Conservation (phyloP, 2,113 vertebrate species). For the Tyto alba region DNA sequence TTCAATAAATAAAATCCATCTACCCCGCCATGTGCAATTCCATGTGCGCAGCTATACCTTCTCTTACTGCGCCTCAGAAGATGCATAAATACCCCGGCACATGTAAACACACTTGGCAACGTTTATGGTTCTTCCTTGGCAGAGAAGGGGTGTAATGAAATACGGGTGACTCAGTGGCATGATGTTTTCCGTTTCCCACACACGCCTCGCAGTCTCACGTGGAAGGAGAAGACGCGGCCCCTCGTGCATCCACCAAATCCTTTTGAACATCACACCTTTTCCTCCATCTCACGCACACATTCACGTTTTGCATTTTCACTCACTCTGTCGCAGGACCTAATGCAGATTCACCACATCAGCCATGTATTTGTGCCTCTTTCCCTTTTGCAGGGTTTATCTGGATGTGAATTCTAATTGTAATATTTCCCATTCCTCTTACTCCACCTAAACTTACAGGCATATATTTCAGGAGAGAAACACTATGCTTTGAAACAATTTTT, state of each 20-base stretch:
- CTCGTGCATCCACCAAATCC: neutral
- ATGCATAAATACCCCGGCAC: neutral
- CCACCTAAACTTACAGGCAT: neutral
- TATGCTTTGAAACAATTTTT: conserved; percentile 5
- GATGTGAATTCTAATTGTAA: neutral
- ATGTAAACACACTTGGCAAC: neutral
- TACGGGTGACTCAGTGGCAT: neutral
- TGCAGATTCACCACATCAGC: rapidly evolving
- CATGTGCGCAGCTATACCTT: rapidly evolving
- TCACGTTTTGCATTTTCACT: neutral
- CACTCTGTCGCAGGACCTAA: neutral
- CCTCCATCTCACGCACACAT: neutral
- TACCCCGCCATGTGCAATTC: rapidly evolving
- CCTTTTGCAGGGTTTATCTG: neutral
- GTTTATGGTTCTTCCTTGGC: neutral
- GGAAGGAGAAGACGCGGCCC: neutral
- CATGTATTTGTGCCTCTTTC: neutral
- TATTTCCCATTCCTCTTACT: neutral
- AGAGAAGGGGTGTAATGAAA: neutral
- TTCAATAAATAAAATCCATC: neutral
- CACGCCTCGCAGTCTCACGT: neutral
- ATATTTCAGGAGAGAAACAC: conserved; percentile 4
- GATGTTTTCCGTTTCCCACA: neutral
- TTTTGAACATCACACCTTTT: neutral
- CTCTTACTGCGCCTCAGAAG: neutral